Base-by-base conservation (phyloP, 1,140 invertebrate species). In the Oreohelix idahoensis region DNA sequence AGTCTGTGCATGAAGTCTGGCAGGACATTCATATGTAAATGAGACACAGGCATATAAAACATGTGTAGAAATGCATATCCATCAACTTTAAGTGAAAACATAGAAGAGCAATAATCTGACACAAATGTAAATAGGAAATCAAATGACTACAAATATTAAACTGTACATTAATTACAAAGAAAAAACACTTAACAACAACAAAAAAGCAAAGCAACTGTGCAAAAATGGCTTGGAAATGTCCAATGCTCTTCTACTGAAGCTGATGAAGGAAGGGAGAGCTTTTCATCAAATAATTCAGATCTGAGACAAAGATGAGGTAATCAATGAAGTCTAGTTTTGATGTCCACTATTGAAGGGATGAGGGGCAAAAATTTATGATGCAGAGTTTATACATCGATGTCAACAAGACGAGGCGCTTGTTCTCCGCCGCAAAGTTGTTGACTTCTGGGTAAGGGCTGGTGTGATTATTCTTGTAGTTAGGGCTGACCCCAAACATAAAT, bases 401-500 rank as follows among this genome's bases (percentile, higher is more conserved):
- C 79, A 89, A 85, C 86, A 89, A 23, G 79, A 45, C 0, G 86
- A 87, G 29, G 87, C 70, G 63, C 83, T 87, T 4, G 85, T 84
- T 35, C 88, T 80, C 11, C 84, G 84, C 17, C 89, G 84, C 20
- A 84, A 63, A 15, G 63, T 77, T 63, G 45, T 39, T 15, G 78
- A 45, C 53, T 83, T 87, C 32, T 79, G 86, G 4, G 84, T 66
- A 20, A 51, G 5, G 38, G 79, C 71, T 29, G 84, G 70, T 45
- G 83, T 71, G 20, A 74, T 80, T 15, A 87, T 84, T 35, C 84
- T 71, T 53, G 86, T 87, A 1, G 89, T 92, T n/a, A 92, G 85
- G 15, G 91, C 85, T n/a, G 92, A 92, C n/a, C 90, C 92, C n/a
- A 93, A 85, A 86, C 90, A 91, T 23, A 92, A 83, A 76, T 91